Evolutionary conservation across 2,113 vertebrate species (phyloP), one percentile per base, ranked within the genome.

Genomic region (Panurus biarmicus): DNA sequence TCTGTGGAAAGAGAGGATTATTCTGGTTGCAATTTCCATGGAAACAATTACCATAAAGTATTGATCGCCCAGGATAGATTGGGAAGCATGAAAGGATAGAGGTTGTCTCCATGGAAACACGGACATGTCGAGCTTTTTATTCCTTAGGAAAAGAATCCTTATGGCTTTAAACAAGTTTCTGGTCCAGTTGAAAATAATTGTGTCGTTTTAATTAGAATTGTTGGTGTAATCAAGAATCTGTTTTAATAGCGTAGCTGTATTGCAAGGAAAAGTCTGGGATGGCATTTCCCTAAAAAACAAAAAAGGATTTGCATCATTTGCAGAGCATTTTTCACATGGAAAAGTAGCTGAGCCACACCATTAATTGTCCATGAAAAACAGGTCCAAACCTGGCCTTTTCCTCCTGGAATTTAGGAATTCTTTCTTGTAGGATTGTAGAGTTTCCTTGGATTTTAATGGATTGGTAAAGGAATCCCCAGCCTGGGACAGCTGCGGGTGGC

Each of bases 11-110:
- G 93, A 70, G 54, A 69, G 75, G 95, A 94, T 93, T 94, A 93
- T 91, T 91, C 82, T 92, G 93, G 84, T 95, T 93, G 69, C 94
- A 84, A 97, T 97, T 97, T 94, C 97, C 95, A 97, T 98, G 96
- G 96, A 97, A 97, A 97, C 96, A 97, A 97, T 98, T 97, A 96
- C 94, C 95, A 95, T 95, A 96, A 97, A 96, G 95, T 98, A 97
- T 97, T 95, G 97, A 98, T 97, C 38, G 81, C 94, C 90, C 75
- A 94, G 94, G 93, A 96, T 94, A 93, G 94, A 97, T 98, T 95
- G 93, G 94, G 92, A 97, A 96, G 93, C 94, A 96, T 70, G 69
- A 85, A 94, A 95, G 85, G 93, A 92, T 91, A 96, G 93, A 94
- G 94, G 96, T 96, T 82, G 95, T 98, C 97, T 94, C 95, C 95